A percentile compares a stretch with the other conserved stretches of the same genome.
phyloP scores from a whole-genome alignment of 2,113 vertebrate genomes.

The Chaenocephalus aceratus region DNA sequence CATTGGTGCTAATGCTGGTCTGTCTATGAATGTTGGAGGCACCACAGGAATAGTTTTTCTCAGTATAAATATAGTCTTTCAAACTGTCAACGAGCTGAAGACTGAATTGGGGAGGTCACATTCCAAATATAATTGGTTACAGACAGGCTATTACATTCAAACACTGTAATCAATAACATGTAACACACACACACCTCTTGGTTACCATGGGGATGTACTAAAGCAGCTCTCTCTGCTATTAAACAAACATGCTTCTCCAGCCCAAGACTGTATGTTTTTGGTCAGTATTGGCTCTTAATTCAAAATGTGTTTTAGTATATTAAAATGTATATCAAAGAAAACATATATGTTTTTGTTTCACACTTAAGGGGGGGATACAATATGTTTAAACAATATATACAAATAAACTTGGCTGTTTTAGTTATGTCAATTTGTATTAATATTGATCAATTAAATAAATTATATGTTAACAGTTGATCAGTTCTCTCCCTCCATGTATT shows the following conservation, averaged over 20 bases:
- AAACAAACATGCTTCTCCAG: not conserved
- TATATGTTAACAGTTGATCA: not conserved
- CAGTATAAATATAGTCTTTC: slow-evolving; percentile 9
- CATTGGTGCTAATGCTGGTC: slow-evolving; percentile 16
- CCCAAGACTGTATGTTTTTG: not conserved
- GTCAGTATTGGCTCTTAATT: not conserved
- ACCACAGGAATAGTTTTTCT: slow-evolving; percentile 14
- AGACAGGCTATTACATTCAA: slow-evolving; percentile 7
- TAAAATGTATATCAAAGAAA: not conserved
- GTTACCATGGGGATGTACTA: not conserved
- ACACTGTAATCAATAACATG: slow-evolving; percentile 19
- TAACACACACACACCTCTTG: not conserved
- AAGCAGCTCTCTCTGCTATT: not conserved
- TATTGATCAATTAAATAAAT: not conserved
- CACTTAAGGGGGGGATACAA: too few species aligned
- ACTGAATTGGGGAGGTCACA: slow-evolving; percentile 2
- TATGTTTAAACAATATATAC: not conserved
- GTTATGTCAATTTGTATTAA: not conserved
- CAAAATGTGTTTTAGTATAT: not conserved
- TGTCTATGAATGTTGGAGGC: slow-evolving; percentile 7
- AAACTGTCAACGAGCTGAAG: slow-evolving; percentile 6
- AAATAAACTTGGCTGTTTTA: not conserved
- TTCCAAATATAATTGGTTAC: slow-evolving; percentile 19
- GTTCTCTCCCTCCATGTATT: not conserved
- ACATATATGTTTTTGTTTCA: not conserved